Percentiles rank a stretch among this genome's conserved stretches.
Evolutionary conservation across 2,113 vertebrate genomes (phyloP).

Genomic region (cat (Felis catus)): DNA sequence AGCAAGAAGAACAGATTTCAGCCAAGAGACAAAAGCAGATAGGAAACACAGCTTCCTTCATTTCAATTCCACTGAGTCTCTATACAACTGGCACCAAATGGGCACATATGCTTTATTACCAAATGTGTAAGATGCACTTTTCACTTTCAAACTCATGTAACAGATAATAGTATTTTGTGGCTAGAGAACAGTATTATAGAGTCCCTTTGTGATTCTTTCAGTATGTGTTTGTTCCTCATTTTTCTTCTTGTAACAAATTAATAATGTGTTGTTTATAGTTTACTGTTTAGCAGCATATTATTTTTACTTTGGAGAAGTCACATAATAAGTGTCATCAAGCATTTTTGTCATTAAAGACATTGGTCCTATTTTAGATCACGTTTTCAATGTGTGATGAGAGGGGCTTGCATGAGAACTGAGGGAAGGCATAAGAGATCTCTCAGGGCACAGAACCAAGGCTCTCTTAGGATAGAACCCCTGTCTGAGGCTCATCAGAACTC

Average conservation of each 20-base stretch:
- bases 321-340: neutral
- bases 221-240: neutral
- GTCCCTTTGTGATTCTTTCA: neutral
- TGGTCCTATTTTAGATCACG: neutral
- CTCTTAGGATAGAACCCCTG: neutral
- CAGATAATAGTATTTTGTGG: neutral
- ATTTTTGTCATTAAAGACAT: neutral
- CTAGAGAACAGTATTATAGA: neutral
- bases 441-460: neutral
- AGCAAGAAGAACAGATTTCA: slow-evolving; percentile 73
- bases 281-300: neutral
- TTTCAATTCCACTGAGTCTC: neutral
- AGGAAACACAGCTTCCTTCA: neutral
- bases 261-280: neutral
- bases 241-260: neutral
- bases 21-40: neutral
- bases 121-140: neutral
- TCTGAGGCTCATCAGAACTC: neutral
- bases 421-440: neutral
- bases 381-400: neutral
- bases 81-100: neutral
- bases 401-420: neutral
- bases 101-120: neutral
- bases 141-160: slow-evolving; percentile 19
- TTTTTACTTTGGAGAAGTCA: neutral